A percentile compares a stretch with the other conserved stretches of the same genome.
These are phyloP conservation scores for Jacana jacana DNA, from an alignment of 2,113 vertebrate species.

Conservation along the genomic window DNA sequence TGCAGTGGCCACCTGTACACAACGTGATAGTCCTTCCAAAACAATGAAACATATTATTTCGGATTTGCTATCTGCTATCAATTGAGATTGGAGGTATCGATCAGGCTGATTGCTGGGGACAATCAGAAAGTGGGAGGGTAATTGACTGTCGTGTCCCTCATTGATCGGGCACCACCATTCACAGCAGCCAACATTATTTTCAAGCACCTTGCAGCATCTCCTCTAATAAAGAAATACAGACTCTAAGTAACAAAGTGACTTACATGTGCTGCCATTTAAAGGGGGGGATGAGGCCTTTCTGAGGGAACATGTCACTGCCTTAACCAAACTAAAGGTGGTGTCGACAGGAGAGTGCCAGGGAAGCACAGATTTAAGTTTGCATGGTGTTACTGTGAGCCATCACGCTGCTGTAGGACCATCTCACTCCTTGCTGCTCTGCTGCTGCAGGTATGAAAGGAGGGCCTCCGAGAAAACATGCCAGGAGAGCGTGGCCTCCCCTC, in stretches of 20 bases:
- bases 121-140: constrained; percentile 74
- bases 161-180: constrained; percentile 58
- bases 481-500: neutral
- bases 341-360: neutral
- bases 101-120: constrained; percentile 66
- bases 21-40: neutral
- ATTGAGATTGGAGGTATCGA: constrained; percentile 74
- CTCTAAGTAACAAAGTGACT: constrained; percentile 60
- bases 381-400: neutral
- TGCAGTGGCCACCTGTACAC: neutral
- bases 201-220: constrained; percentile 63
- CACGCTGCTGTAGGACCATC: neutral
- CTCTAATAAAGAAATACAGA: constrained; percentile 57
- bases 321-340: neutral
- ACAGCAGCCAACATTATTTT: constrained; percentile 62
- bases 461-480: neutral
- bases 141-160: constrained; percentile 71
- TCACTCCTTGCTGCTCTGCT: neutral
- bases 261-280: constrained; percentile 14
- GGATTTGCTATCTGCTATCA: constrained; percentile 61
- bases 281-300: constrained; percentile 8
- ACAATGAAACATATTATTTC: neutral
- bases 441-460: neutral
- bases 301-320: neutral
- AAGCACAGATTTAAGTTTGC: neutral